These are phyloP conservation scores for Anthrax anthrax DNA, from an alignment of 2,888 invertebrate species.

Conservation along the genomic window DNA sequence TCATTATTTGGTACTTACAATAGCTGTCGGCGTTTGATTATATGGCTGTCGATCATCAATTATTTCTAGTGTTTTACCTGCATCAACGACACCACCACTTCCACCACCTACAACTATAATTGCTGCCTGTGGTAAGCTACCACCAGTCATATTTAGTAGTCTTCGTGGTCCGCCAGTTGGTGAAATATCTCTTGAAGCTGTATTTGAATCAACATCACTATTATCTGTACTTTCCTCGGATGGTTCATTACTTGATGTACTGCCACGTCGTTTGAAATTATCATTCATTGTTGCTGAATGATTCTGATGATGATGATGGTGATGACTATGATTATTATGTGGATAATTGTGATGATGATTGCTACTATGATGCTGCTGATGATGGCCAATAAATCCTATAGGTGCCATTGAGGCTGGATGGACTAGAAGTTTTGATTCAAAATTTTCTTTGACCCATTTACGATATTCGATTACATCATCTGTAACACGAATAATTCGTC, in stretches of 20 bases:
- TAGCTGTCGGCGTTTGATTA: slow-evolving; percentile 9
- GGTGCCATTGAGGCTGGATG: slow-evolving; percentile 24
- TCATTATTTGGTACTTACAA: slow-evolving; percentile 5
- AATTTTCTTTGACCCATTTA: slow-evolving; percentile 35
- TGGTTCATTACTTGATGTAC: slow-evolving; percentile 32
- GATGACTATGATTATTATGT: no score
- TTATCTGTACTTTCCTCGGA: slow-evolving; percentile 34
- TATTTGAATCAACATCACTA: slow-evolving; percentile 27
- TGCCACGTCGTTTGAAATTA: slow-evolving; percentile 27
- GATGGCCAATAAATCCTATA: slow-evolving; percentile 13
- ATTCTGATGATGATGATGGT: slow-evolving; percentile 7
- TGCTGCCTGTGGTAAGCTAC: slow-evolving; percentile 9
- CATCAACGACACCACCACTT: neutral
- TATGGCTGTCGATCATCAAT: slow-evolving; percentile 9
- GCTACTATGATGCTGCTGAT: slow-evolving; percentile 15
- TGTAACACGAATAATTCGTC: slow-evolving; percentile 82
- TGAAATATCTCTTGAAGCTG: slow-evolving; percentile 20
- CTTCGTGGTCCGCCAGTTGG: slow-evolving; percentile 15
- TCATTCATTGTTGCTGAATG: slow-evolving; percentile 13
- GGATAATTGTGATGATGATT: slow-evolving; percentile 12
- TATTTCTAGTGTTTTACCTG: slow-evolving; percentile 8
- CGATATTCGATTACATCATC: slow-evolving; percentile 70
- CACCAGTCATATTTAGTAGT: slow-evolving; percentile 12
- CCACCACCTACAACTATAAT: slow-evolving; percentile 2
- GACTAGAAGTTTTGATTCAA: slow-evolving; percentile 27